Evolutionary conservation across 2,797 vertebrate genomes (phyloP).

Genomic region (Tadarida brasiliensis): DNA sequence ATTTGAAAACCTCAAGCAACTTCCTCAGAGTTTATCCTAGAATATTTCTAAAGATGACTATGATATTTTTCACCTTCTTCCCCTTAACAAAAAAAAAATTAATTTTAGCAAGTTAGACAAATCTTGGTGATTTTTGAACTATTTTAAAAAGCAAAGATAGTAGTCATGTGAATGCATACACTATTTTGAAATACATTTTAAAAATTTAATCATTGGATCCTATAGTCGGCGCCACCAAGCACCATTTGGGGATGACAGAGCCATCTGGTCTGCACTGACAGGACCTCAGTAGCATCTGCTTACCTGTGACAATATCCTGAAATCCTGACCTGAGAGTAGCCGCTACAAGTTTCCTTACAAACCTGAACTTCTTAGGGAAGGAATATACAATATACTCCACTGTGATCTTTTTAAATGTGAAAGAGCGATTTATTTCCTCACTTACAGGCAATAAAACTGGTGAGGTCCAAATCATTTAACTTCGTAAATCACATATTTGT

Average conservation of each 20-base stretch:
- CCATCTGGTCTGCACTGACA: not conserved
- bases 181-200: slow-evolving; percentile 20
- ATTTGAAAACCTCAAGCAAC: slow-evolving; percentile 46
- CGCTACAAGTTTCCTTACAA: not conserved
- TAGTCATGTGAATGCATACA: not conserved
- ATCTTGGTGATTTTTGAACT: not conserved
- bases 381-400: not conserved
- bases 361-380: not conserved
- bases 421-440: not conserved
- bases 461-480: not conserved
- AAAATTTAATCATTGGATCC: not conserved
- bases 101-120: not conserved
- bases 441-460: not conserved
- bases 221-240: not conserved
- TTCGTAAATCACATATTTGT: not conserved
- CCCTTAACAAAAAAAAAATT: not conserved
- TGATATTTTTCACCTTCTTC: not conserved
- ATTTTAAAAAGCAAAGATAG: not conserved
- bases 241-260: not conserved
- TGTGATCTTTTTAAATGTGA: not conserved
- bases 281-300: not conserved
- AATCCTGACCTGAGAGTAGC: not conserved
- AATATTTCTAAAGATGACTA: slow-evolving; percentile 29
- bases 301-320: not conserved
- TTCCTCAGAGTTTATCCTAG: slow-evolving; percentile 50